These are phyloP conservation scores for Oligia latruncula DNA, from an alignment of 2,888 invertebrate genomes.

Conservation along the genomic window DNA sequence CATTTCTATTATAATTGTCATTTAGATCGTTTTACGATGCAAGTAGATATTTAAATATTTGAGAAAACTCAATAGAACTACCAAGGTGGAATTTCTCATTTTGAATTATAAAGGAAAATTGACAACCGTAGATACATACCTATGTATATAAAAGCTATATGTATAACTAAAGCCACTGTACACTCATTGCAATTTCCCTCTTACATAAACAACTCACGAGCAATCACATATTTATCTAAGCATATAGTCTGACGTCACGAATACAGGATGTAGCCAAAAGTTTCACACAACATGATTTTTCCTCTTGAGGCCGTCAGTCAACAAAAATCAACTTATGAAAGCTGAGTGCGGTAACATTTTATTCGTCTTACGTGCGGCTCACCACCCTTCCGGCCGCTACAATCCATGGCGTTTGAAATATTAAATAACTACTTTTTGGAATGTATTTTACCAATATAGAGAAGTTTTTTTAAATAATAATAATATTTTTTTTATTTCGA, in stretches of 20 bases:
- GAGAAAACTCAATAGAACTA: background rate
- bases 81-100: background rate
- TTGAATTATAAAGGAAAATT: background rate
- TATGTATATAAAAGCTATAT: background rate
- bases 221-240: constrained; percentile 28
- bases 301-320: constrained; percentile 52
- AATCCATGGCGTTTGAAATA: constrained; percentile 31
- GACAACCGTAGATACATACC: background rate
- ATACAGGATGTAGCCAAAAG: constrained; percentile 30
- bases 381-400: constrained; percentile 24
- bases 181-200: constrained; percentile 27
- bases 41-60: background rate
- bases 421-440: constrained; percentile 40
- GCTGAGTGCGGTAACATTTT: constrained; percentile 44
- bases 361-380: constrained; percentile 44
- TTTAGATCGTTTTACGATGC: too few species aligned
- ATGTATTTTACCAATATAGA: background rate
- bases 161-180: constrained; percentile 9
- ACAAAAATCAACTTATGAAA: constrained; percentile 59
- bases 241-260: constrained; percentile 18
- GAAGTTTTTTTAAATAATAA: background rate
- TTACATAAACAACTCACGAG: constrained; percentile 24
- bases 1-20: background rate
- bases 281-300: constrained; percentile 27
- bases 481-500: too few species aligned